A percentile compares a stretch with the other conserved stretches of the same genome.
Conservation (phyloP, 2,888 invertebrate genomes). For the Eubasilissa splendida region DNA sequence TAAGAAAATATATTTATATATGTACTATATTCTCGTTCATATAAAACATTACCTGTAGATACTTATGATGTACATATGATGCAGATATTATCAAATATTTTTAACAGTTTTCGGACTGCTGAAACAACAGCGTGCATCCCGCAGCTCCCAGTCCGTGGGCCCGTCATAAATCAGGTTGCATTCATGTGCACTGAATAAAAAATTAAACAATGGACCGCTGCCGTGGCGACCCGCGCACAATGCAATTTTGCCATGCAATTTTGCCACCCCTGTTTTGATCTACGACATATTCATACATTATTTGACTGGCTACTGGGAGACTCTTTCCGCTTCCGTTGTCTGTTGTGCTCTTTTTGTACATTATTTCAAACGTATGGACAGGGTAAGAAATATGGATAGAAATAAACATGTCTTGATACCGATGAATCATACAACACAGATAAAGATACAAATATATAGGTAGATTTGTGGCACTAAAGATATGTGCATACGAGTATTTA, state of each 20-base stretch:
- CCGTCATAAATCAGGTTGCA: conserved; percentile 45
- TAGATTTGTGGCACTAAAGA: too few relatives aligned
- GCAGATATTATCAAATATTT: not conserved
- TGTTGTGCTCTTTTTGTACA: conserved; percentile 1
- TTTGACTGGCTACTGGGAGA: conserved; percentile 24
- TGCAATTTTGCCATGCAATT: conserved; percentile 43
- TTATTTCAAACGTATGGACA: not conserved
- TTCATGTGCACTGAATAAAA: conserved; percentile 53
- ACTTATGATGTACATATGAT: too few relatives aligned
- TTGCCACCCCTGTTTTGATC: conserved; percentile 43
- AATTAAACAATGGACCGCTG: conserved; percentile 47
- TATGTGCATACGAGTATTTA: too few relatives aligned
- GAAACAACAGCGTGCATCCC: conserved; percentile 35
- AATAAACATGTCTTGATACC: too few relatives aligned
- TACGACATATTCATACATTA: conserved; percentile 35
- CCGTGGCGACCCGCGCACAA: conserved; percentile 36
- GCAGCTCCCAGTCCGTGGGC: conserved; percentile 28
- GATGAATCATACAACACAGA: too few relatives aligned
- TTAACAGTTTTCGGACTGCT: conserved; percentile 33
- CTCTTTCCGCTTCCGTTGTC: conserved; percentile 12
- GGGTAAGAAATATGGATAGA: not conserved
- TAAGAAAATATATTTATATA: too few relatives aligned
- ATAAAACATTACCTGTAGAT: too few relatives aligned
- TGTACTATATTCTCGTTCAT: too few relatives aligned
- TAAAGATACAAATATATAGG: too few relatives aligned